phyloP scores from a whole-genome alignment of 2,797 vertebrate genomes.

The Pantherophis vulpinus region DNA sequence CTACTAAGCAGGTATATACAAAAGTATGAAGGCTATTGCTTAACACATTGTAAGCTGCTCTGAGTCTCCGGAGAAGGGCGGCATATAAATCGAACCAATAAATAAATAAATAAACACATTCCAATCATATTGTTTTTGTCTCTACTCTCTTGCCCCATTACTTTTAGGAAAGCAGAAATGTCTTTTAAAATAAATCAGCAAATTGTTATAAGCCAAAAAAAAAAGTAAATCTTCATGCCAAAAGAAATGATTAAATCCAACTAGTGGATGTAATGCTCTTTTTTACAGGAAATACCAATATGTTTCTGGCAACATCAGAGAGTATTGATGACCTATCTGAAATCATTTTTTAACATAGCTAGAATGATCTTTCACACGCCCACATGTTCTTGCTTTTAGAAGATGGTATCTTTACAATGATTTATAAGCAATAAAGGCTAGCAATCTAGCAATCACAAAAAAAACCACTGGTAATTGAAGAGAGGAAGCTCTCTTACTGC shows the following conservation, averaged over 20 bases:
- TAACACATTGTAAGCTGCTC: no score
- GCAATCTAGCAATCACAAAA: not conserved
- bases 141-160: not conserved
- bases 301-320: not conserved
- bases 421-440: not conserved
- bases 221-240: not conserved
- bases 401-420: not conserved
- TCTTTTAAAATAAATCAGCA: not conserved
- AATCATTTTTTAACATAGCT: not conserved
- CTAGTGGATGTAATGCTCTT: not conserved
- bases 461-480: not conserved
- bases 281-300: not conserved
- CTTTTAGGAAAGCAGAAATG: rapidly evolving
- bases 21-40: no score
- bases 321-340: not conserved
- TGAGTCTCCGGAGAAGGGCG: no score
- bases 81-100: no score
- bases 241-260: not conserved
- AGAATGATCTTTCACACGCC: not conserved
- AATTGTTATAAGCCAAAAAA: not conserved
- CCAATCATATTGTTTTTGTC: not conserved
- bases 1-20: no score
- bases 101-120: not conserved
- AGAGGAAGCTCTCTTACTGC: not conserved
- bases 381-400: not conserved